Evolutionary conservation across 2,113 vertebrate genomes (phyloP), one percentile per base, ranked within the genome.

Genomic region (Ia io): DNA sequence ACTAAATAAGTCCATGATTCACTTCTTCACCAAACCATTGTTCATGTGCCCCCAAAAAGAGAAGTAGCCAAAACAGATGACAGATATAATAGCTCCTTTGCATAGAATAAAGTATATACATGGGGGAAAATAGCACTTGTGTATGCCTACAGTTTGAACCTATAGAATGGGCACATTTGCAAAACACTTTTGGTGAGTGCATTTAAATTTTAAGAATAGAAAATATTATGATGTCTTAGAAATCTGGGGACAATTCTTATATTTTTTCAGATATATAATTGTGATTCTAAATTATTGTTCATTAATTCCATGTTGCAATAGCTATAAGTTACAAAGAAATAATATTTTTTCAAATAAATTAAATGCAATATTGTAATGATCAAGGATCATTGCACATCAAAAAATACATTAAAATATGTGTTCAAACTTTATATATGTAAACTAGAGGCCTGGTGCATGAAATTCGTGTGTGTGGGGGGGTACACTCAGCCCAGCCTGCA

Each of bases 1-100:
- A 59, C 94, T 97, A 96, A 96, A 92, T 93, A 92, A 97, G 47
- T 90, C 83, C 53, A 93, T 90, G 35, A 93, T 93, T 96, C 25
- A 79, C 30, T 49, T 95, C 4, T 69, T 18, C 37, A 49, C 35
- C 95, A 97, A 97, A 92, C 71, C 78, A 87, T 56, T 97, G 17
- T 76, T 92, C 86, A 85, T 73, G 32, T 91, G n/a, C 3, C 35
- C 25, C 4, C 91, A 69, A 97, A 90, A 71, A 90, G 1, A 47
- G 44, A 86, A 96, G 51, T 84, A 80, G 25, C 67, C 63, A 87
- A 97, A 97, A 79, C 73, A 96, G 85, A 92, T 96, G 94, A 84
- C 56, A 82, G 17, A 53, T 93, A 79, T 90, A 95, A 88, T 85
- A 93, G 77, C 67, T 95, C 79, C 28, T 91, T 61, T 67, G 0